phyloP scores from a whole-genome alignment of 2,888 invertebrate species.

The Trissolcus japonicus region DNA sequence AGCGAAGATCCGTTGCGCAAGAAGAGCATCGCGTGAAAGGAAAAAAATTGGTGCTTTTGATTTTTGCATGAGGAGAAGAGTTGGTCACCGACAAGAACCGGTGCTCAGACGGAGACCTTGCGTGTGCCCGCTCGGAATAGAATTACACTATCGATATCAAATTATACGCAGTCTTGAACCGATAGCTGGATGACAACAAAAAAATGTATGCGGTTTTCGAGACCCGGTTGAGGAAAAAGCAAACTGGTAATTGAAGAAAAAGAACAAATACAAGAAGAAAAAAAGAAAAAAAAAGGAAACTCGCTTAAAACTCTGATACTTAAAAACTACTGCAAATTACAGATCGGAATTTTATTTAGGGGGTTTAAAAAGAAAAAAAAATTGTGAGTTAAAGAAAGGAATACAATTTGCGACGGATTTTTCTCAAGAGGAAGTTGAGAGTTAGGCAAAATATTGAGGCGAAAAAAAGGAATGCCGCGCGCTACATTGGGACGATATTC shows the following conservation, averaged over 20 bases:
- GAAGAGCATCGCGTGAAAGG: background rate
- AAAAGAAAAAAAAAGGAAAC: background rate
- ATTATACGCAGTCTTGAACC: conserved; percentile 75
- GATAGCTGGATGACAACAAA: conserved; percentile 63
- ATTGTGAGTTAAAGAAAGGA: background rate
- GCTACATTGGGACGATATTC: conserved; percentile 61
- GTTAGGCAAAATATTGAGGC: conserved; percentile 51
- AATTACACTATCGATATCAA: conserved; percentile 75
- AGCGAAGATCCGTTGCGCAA: conserved; percentile 9
- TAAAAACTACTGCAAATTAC: background rate
- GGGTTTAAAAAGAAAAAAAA: background rate
- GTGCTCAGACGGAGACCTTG: conserved; percentile 60
- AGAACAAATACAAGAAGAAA: conserved; percentile 12
- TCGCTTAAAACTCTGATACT: background rate
- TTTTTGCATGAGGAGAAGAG: conserved; percentile 29
- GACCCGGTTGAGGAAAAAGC: conserved; percentile 34
- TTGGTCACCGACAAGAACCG: conserved; percentile 47
- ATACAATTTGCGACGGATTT: conserved; percentile 40
- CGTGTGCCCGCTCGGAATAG: conserved; percentile 64
- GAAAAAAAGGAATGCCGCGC: conserved; percentile 45
- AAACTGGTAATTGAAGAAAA: conserved; percentile 21
- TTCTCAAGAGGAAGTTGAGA: too few species aligned
- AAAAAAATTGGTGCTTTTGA: conserved; percentile 25
- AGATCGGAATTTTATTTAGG: background rate
- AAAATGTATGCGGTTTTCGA: conserved; percentile 63